Evolutionary conservation across 2,797 vertebrate species (phyloP).

Genomic region (Hydrolagus colliei): DNA sequence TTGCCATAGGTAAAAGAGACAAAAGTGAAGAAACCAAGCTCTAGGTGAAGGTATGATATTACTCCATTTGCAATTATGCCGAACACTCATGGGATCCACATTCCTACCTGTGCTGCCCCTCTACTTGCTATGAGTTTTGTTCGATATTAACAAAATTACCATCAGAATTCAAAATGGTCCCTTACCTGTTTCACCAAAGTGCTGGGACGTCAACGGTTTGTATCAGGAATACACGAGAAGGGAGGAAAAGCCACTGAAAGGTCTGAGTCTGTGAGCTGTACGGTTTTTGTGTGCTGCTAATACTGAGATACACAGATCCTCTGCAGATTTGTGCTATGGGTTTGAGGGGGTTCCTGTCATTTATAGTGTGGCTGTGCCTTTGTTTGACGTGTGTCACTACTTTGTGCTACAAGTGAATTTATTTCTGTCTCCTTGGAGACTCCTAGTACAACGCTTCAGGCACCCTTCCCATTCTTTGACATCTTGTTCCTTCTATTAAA

Average conservation of each 20-base stretch:
- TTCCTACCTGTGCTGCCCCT: background rate
- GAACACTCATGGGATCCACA: background rate
- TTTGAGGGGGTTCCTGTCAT: constrained; percentile 42
- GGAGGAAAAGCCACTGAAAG: background rate
- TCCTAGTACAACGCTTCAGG: background rate
- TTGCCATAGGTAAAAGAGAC: background rate
- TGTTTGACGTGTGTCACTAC: constrained; percentile 73
- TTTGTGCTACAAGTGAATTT: constrained; percentile 49
- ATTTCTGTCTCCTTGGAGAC: constrained; percentile 55
- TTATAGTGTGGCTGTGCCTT: constrained; percentile 72
- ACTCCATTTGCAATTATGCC: background rate
- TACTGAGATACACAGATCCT: background rate
- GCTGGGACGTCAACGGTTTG: background rate
- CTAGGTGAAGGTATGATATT: background rate
- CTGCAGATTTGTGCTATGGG: background rate
- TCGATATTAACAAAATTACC: background rate
- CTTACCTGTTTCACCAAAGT: constrained; percentile 1
- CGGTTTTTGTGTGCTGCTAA: background rate
- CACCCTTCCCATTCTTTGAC: background rate
- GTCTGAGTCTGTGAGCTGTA: background rate
- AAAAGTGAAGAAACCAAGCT: background rate
- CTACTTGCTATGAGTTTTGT: background rate
- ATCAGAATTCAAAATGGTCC: background rate
- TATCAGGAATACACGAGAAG: background rate
- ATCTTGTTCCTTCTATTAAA: background rate